Evolutionary conservation across 2,797 vertebrate genomes (phyloP), one percentile per base, ranked within the genome.

Genomic region (Enteromius afrohamiltoni): DNA sequence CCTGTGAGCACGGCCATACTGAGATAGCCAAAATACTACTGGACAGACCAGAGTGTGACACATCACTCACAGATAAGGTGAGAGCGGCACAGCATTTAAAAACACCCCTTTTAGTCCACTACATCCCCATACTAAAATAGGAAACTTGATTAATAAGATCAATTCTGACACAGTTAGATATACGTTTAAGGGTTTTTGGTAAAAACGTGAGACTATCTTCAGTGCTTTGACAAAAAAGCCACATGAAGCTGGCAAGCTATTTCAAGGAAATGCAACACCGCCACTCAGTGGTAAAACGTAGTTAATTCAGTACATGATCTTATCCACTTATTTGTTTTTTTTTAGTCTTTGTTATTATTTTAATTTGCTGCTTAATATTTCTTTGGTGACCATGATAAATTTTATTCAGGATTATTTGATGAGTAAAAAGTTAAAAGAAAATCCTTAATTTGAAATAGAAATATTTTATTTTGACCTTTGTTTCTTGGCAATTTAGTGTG

Each of bases 11-110:
- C 3, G 97, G 97, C 83, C 97, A 97, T 16, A 3, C 87, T 0
- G 95, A 97, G 89, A 96, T 99, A 1, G 94, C 95, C 2, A 86
- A 93, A 40, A 94, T 98, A 79, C 95, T 99, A 83, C 90, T 99
- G 90, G 95, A 96, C 76, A 95, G 95, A 3, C 95, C 96, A 0
- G 92, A 90, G 88, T 99, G 97, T 77, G 91, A 97, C 91, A 88
- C 90, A 49, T 34, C 88, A 3, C 92, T 98, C 86, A 94, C 51
- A 0, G 96, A 99, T 92, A 97, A 97, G 96, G 98, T 99, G 84
- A 86, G 88, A 17, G 3, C 23, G 1, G 21, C 6, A 0, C 17
- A 2, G 21, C 29, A n/a, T 74, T 23, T 11, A 58, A 11, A n/a
- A 23, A 58, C n/a, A 55, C 3, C 53, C 9, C 21, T n/a, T 55